Evolutionary conservation across 1,140 invertebrate species (phyloP), one percentile per base, ranked within the genome.

Genomic region (Ephestia elutella): DNA sequence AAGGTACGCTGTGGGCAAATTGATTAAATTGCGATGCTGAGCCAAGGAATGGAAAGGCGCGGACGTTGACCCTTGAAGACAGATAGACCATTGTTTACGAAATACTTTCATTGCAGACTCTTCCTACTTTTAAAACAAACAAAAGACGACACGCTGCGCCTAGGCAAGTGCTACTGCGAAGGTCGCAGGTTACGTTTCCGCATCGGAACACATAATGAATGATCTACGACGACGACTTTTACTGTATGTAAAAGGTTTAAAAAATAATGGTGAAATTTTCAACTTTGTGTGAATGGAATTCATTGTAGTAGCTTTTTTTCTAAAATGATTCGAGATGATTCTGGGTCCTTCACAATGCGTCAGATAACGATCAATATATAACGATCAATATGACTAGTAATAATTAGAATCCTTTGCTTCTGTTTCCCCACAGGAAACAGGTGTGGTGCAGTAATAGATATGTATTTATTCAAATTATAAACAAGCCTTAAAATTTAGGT

Each of bases 41-140:
- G 38, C 38, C 38, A 44, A 44, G 38, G 38, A 44, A 60, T 54
- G 56, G 56, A 57, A 61, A 60, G 54, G 32, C 56, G 44, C 55
- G 61, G 61, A 54, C 56, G 56, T 59, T 59, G 56, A 53, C 62
- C 57, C 54, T 59, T 53, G 54, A 32, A 44, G 38, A 44, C 38
- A 44, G 38, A 44, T 44, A 44, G 38, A 44, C 38, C n/a, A 44
- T 44, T 44, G 38, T 44, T 44, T 44, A 44, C 38, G 38, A 44
- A 44, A 44, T 44, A 44, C 38, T 44, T 44, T 44, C 38, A 44
- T 44, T 44, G 38, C 2, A 44, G 38, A 44, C 38, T 44, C 38
- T 44, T 44, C 38, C 38, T 44, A 44, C 38, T 44, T 44, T 44
- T 44, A 44, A 44, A 44, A 44, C 7, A 44, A 44, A 44, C 38